These are phyloP conservation scores for Lumbricus terrestris DNA, from an alignment of 2,888 invertebrate species.

Conservation along the genomic window DNA sequence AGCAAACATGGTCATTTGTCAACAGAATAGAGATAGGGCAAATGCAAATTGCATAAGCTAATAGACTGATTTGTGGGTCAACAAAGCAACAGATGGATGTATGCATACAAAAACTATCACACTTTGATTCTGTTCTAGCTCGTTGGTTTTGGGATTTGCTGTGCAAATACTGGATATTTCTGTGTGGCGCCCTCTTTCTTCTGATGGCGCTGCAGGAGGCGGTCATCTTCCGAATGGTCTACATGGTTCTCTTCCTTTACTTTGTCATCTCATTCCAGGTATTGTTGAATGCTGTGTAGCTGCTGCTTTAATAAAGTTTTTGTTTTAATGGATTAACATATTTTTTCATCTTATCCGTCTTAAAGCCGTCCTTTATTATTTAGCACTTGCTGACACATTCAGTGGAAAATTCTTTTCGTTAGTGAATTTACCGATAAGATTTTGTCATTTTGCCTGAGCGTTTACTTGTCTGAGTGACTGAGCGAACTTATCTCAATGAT, in stretches of 20 bases:
- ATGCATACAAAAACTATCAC: neutral
- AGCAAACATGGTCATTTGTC: too few species aligned
- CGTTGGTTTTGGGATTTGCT: constrained; percentile 65
- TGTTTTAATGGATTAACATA: too few species aligned
- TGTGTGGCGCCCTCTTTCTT: constrained; percentile 88
- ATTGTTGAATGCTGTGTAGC: neutral
- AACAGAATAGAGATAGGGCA: too few species aligned
- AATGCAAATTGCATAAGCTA: too few species aligned
- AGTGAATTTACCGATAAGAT: too few species aligned
- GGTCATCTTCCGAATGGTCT: constrained; percentile 90
- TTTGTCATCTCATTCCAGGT: constrained; percentile 93
- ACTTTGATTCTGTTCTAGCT: neutral
- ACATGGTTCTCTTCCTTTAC: constrained; percentile 90
- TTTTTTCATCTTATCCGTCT: too few species aligned
- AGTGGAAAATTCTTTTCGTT: too few species aligned
- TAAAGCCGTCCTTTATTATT: too few species aligned
- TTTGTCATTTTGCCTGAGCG: too few species aligned
- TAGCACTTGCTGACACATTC: too few species aligned
- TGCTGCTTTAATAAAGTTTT: neutral
- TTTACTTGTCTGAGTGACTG: too few species aligned
- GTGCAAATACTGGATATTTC: constrained; percentile 93
- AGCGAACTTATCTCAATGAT: neutral
- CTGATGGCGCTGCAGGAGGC: constrained; percentile 79
- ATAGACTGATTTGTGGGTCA: neutral
- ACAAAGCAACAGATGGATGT: neutral